These are phyloP conservation scores for Halichoerus grypus DNA, from an alignment of 2,113 vertebrate species.

Conservation along the genomic window DNA sequence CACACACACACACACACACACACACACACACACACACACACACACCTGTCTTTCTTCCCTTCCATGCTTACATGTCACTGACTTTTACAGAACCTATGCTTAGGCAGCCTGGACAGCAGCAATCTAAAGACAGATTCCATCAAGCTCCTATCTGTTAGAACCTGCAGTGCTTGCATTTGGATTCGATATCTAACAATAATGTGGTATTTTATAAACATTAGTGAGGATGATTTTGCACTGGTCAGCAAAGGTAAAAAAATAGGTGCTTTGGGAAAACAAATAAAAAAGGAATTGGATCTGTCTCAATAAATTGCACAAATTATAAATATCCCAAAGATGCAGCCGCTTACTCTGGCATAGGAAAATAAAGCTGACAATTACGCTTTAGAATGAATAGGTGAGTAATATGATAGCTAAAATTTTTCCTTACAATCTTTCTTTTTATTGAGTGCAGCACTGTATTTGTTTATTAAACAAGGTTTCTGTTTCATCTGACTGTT, in stretches of 20 bases:
- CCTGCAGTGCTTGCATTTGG: conserved; percentile 93
- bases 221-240: conserved; percentile 92
- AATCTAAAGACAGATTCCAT: conserved; percentile 94
- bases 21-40: neutral
- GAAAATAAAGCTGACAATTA: conserved; percentile 87
- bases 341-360: conserved; percentile 67
- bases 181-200: conserved; percentile 93
- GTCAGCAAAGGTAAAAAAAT: conserved; percentile 92
- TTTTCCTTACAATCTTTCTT: conserved; percentile 73
- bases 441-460: conserved; percentile 66
- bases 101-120: conserved; percentile 87
- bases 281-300: conserved; percentile 89
- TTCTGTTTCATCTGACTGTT: neutral
- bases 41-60: neutral
- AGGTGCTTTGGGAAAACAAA: conserved; percentile 87
- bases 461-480: neutral
- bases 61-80: conserved; percentile 66
- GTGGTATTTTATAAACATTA: conserved; percentile 96
- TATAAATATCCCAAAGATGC: conserved; percentile 87
- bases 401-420: conserved; percentile 58
- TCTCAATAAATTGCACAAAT: conserved; percentile 89
- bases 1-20: neutral
- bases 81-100: conserved; percentile 79
- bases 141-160: conserved; percentile 95
- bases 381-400: conserved; percentile 65